phyloP scores from a whole-genome alignment of 2,113 vertebrate species.

The Paradoxurus hermaphroditus region DNA sequence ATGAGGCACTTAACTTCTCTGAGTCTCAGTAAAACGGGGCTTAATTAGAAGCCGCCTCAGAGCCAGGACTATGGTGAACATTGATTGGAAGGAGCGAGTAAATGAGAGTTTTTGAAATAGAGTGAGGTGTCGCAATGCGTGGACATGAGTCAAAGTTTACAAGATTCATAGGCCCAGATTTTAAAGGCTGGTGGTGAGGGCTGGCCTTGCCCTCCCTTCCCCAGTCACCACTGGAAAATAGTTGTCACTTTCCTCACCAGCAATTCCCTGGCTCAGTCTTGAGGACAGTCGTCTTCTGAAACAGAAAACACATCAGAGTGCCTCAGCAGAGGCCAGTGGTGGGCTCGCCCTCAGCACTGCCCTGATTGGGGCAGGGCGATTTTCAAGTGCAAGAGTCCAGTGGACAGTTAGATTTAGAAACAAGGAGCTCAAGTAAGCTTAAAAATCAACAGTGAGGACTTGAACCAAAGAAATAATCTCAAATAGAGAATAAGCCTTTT shows the following conservation, averaged over 20 bases:
- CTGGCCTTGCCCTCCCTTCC: accelerated
- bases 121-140: background rate
- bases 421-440: background rate
- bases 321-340: background rate
- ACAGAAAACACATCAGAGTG: background rate
- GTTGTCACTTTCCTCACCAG: background rate
- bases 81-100: background rate
- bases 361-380: background rate
- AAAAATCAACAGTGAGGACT: background rate
- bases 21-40: background rate
- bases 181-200: background rate
- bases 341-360: background rate
- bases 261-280: background rate
- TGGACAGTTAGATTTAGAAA: background rate
- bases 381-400: background rate
- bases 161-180: background rate
- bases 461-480: background rate
- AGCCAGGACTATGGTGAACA: background rate
- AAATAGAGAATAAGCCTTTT: background rate
- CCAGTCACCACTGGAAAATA: accelerated
- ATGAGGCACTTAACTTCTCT: background rate
- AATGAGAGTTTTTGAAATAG: background rate
- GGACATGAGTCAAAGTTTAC: background rate
- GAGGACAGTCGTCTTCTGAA: background rate
- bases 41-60: background rate